Evolutionary conservation across 2,888 invertebrate genomes (phyloP).

Genomic region (Branchinecta sandiegonensis): DNA sequence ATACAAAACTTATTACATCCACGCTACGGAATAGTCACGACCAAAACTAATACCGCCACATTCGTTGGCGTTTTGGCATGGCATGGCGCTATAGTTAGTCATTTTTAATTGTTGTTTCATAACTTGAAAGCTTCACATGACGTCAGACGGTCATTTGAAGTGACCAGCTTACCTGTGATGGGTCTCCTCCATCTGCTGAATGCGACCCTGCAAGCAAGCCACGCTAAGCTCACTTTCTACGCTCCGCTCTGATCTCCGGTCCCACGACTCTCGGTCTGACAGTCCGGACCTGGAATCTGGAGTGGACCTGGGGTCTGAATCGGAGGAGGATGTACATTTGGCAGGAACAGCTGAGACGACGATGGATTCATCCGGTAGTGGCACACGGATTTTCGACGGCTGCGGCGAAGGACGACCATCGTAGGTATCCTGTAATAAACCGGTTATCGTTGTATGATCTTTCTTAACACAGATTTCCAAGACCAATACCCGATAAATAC

Average conservation of each 20-base stretch:
- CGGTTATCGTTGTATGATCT: neutral
- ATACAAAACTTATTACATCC: too few relatives aligned
- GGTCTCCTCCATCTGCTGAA: constrained; percentile 56
- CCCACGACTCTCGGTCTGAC: constrained; percentile 7
- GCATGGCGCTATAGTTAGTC: too few relatives aligned
- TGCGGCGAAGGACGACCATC: constrained; percentile 14
- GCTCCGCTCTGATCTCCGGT: constrained; percentile 38
- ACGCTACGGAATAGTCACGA: too few relatives aligned
- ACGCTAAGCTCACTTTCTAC: constrained; percentile 70
- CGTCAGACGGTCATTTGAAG: neutral
- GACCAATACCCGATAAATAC: too few relatives aligned
- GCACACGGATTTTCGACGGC: constrained; percentile 11
- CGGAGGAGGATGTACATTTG: constrained; percentile 1
- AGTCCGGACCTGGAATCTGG: constrained; percentile 10
- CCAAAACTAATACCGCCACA: too few relatives aligned
- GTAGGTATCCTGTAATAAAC: neutral
- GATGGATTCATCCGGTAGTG: neutral
- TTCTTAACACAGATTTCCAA: too few relatives aligned
- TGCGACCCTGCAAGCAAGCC: constrained; percentile 81
- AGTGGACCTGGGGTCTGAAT: constrained; percentile 8
- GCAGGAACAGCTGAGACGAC: constrained; percentile 3
- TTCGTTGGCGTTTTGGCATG: too few relatives aligned
- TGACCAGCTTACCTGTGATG: neutral
- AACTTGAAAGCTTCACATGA: too few relatives aligned
- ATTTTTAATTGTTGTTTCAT: too few relatives aligned